phyloP scores from a whole-genome alignment of 2,797 vertebrate species.

The Huso huso region DNA sequence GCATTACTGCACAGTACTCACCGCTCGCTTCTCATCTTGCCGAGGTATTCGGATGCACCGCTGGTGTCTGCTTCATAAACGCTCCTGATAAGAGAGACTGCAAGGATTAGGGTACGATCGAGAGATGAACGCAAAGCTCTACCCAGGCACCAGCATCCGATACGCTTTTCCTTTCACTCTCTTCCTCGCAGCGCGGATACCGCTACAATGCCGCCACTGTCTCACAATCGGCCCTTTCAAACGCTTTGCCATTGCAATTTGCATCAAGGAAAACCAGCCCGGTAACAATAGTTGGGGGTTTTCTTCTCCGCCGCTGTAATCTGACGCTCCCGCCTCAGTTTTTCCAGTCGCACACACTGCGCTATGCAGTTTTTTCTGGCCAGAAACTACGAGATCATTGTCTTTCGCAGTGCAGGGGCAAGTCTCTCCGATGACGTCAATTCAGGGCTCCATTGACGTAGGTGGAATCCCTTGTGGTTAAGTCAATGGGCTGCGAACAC shows the following conservation, averaged over 20 bases:
- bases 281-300: constrained; percentile 17
- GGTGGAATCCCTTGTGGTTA: constrained; percentile 24
- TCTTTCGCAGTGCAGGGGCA: constrained; percentile 25
- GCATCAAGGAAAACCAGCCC: constrained; percentile 16
- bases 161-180: constrained; percentile 16
- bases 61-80: background rate
- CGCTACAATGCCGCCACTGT: constrained; percentile 6
- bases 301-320: constrained; percentile 21
- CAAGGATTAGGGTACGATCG: background rate
- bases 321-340: constrained; percentile 19
- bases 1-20: background rate
- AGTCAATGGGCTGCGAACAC: too few species aligned
- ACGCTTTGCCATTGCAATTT: constrained; percentile 18
- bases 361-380: constrained; percentile 16
- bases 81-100: too few species aligned
- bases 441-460: constrained; percentile 18
- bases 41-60: constrained; percentile 6
- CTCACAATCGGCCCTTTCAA: constrained; percentile 16
- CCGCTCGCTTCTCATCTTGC: background rate
- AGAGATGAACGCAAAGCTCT: background rate
- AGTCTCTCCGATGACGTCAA: constrained; percentile 24
- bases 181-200: constrained; percentile 9
- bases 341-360: constrained; percentile 16
- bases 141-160: constrained; percentile 3
- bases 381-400: constrained; percentile 31